These are phyloP conservation scores for Tyrannus savana DNA, from an alignment of 2,113 vertebrate species.

Conservation along the genomic window DNA sequence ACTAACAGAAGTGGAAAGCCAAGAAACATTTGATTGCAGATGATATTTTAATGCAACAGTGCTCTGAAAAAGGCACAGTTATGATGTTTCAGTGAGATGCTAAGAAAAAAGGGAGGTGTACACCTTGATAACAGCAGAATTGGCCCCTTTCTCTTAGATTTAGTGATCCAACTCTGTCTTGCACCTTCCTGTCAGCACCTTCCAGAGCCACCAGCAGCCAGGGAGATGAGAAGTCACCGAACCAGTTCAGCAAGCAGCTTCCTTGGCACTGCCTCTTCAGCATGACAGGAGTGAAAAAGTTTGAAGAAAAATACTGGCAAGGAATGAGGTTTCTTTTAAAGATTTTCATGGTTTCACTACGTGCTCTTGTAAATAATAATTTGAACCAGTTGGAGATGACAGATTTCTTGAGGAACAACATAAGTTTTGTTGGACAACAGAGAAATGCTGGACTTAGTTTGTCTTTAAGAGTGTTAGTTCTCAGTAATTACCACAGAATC, in stretches of 20 bases:
- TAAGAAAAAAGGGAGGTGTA: background rate
- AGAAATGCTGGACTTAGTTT: background rate
- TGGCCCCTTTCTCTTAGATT: background rate
- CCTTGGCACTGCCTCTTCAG: background rate
- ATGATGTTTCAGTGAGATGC: accelerated
- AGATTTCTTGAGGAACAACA: background rate
- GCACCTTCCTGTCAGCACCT: background rate
- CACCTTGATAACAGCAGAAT: background rate
- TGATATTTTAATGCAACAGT: background rate
- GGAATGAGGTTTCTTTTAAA: background rate
- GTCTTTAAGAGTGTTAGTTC: background rate
- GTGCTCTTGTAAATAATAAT: background rate
- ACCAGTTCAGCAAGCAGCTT: background rate
- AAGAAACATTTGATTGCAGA: background rate
- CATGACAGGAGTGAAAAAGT: background rate
- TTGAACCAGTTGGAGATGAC: background rate
- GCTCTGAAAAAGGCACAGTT: background rate
- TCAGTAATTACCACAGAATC: background rate
- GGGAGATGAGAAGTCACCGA: background rate
- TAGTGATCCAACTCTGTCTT: background rate
- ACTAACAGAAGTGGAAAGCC: background rate
- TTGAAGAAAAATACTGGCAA: background rate
- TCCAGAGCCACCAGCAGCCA: background rate
- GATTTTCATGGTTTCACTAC: background rate
- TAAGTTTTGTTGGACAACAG: background rate